Conservation (phyloP, 1,140 invertebrate genomes). For the Reticulitermes speratus region DNA sequence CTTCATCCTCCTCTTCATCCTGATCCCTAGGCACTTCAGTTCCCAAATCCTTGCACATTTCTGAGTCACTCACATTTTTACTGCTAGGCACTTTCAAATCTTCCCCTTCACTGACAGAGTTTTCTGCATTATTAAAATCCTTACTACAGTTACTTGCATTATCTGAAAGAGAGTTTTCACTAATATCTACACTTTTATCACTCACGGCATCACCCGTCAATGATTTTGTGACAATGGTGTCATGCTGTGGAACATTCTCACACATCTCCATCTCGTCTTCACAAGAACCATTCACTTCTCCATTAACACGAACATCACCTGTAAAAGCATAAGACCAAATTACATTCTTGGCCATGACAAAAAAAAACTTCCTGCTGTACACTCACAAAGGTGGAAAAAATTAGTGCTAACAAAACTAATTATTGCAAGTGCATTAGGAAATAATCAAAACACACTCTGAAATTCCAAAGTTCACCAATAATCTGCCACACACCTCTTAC, state of each 20-base stretch:
- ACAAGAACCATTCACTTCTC: conserved; percentile 45
- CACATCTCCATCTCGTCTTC: conserved; percentile 23
- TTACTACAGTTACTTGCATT: neutral
- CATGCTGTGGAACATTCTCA: conserved; percentile 2
- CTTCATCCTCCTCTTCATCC: conserved; percentile 33
- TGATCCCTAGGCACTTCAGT: conserved; percentile 43
- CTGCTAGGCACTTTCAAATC: conserved; percentile 32
- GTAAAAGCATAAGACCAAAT: conserved; percentile 37
- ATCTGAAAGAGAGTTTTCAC: neutral
- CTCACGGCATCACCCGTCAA: conserved; percentile 28
- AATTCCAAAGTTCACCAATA: no score
- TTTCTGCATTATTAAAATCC: conserved; percentile 22
- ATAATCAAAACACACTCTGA: no score
- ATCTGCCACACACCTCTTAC: no score
- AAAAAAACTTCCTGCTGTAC: no score
- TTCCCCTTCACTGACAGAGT: neutral
- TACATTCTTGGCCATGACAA: no score
- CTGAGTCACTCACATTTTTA: conserved; percentile 4
- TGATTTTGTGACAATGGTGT: neutral
- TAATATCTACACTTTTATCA: conserved; percentile 29
- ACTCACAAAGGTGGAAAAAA: no score
- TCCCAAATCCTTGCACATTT: conserved; percentile 35
- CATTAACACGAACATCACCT: conserved; percentile 46
- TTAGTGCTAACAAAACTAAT: no score
- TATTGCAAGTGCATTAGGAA: no score